Base-by-base conservation (phyloP, 2,888 invertebrate genomes). In the Erannis defoliaria region DNA sequence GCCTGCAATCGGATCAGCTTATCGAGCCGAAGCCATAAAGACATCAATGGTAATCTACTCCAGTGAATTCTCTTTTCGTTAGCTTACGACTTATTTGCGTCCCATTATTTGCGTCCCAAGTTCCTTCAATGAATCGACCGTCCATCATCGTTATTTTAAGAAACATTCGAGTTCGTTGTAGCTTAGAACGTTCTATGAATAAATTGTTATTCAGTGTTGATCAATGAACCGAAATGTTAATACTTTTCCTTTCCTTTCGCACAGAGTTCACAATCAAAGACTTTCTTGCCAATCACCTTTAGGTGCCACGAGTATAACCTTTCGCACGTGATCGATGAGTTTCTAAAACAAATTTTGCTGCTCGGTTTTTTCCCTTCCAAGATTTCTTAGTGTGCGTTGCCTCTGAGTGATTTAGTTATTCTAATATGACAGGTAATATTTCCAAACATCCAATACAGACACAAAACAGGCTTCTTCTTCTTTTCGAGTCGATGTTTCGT, bases 181-280 rank as follows among this genome's bases (percentile, higher is more conserved):
- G 46, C 40, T 56, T 37, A 53, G 26, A 56, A n/a, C 38, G 56
- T 53, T 56, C 62, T 53, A 53, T 51, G 19, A 56, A 62, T 57
- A 56, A 48, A 48, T 43, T 48, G 53, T 56, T 53, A 48, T 57
- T 46, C 23, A n/a, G 21, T 12, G 37, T 31, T 61, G 60, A 60
- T 55, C 51, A 45, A 46, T 56, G 56, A 56, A 56, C 55, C 33
- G 51, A 51, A 53, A 42, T 48, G 23, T 18, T 61, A 48, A 33
- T 48, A 51, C 31, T 40, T 51, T 50, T 46, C 40, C 49, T 49
- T 43, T 48, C 26, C 54, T 33, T 33, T 26, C 33, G 21, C 40
- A 33, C 31, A 21, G 21, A 40, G 38, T 45, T 18, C 38, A 38
- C 12, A 49, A 43, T 57, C 29, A 53, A 31, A 53, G 26, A 40